phyloP scores from a whole-genome alignment of 1,140 invertebrate species.

The Drosophila insularis region DNA sequence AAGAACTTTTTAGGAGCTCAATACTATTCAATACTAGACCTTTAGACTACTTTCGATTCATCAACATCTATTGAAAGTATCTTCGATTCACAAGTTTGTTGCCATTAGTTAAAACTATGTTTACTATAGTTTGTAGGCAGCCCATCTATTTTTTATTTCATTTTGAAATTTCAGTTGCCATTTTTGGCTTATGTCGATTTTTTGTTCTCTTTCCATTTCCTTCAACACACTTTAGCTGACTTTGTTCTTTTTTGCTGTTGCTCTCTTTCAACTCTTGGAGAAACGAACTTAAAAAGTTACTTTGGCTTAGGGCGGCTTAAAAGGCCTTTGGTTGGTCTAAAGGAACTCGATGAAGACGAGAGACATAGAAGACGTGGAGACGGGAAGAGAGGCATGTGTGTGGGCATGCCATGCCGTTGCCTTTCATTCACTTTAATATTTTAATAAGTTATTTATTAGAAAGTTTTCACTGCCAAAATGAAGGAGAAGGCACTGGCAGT shows the following conservation, averaged over 20 bases:
- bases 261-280: slow-evolving; percentile 14
- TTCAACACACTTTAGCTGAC: neutral
- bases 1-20: too few relatives aligned
- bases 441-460: slow-evolving; percentile 67
- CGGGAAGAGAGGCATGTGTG: neutral
- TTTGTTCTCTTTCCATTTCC: neutral
- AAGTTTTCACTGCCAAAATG: slow-evolving; percentile 39
- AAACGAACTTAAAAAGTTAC: slow-evolving; percentile 61
- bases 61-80: too few relatives aligned
- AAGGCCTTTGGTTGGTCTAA: slow-evolving; percentile 23
- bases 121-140: too few relatives aligned
- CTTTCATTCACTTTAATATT: slow-evolving; percentile 53
- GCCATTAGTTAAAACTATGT: too few relatives aligned
- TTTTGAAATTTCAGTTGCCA: neutral
- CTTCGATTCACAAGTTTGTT: too few relatives aligned
- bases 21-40: too few relatives aligned
- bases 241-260: neutral
- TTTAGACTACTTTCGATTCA: too few relatives aligned
- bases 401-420: slow-evolving; percentile 10
- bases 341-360: neutral
- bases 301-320: slow-evolving; percentile 57
- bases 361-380: too few relatives aligned
- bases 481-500: neutral
- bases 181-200: too few relatives aligned
- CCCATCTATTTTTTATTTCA: too few relatives aligned